A percentile compares a stretch with the other conserved stretches of the same genome.
phyloP scores from a whole-genome alignment of 2,113 vertebrate species.

The Vombatus ursinus region DNA sequence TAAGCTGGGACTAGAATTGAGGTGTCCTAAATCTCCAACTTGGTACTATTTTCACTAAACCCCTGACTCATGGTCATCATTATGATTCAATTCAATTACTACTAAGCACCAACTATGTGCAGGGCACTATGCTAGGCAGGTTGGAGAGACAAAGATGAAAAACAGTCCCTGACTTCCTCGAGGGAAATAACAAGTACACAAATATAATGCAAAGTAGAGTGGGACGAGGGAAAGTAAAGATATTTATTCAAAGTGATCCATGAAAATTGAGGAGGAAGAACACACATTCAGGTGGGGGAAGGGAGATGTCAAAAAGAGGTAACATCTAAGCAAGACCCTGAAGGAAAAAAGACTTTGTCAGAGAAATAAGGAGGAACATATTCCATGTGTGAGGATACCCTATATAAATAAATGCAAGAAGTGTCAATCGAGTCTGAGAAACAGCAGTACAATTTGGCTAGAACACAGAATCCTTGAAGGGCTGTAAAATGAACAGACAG shows the following conservation, averaged over 20 bases:
- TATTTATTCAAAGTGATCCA: neutral
- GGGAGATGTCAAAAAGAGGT: too few species aligned
- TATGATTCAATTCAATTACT: too few species aligned
- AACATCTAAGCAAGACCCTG: too few species aligned
- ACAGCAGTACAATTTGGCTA: neutral
- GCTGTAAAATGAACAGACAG: neutral
- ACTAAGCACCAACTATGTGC: too few species aligned
- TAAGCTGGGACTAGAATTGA: too few species aligned
- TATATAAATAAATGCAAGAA: too few species aligned
- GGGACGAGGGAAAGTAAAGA: neutral
- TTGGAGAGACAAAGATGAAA: neutral
- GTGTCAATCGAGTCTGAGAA: neutral
- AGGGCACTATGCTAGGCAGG: neutral
- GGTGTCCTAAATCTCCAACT: too few species aligned
- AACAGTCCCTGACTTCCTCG: neutral
- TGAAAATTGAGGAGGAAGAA: too few species aligned
- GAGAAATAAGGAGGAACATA: neutral
- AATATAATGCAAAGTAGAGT: neutral
- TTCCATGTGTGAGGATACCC: too few species aligned
- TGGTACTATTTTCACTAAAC: too few species aligned
- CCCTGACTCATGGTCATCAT: too few species aligned
- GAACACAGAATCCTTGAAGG: neutral
- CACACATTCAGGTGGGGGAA: too few species aligned
- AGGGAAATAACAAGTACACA: neutral
- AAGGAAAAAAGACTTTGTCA: neutral